Evolutionary conservation across 2,888 invertebrate genomes (phyloP).

Genomic region (Pammene aurita): DNA sequence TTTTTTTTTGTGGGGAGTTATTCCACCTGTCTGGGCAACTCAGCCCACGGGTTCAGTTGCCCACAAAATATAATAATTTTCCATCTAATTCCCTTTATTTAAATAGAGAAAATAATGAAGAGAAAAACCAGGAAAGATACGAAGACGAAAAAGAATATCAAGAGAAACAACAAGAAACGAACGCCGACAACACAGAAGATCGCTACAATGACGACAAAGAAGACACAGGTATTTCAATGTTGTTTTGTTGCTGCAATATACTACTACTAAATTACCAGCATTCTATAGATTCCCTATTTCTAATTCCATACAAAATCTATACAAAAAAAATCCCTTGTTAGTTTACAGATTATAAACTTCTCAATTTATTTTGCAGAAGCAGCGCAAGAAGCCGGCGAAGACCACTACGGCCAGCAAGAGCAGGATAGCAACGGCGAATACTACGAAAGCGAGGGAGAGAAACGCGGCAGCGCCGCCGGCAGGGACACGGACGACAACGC

Average conservation of each 20-base stretch:
- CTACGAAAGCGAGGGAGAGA: conserved; percentile 41
- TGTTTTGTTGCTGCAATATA: no score
- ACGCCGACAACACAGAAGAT: conserved; percentile 51
- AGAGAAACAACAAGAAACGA: conserved; percentile 49
- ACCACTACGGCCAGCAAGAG: conserved; percentile 49
- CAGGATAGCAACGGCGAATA: conserved; percentile 39
- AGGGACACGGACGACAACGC: conserved; percentile 46
- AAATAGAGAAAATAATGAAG: conserved; percentile 46
- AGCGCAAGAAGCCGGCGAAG: conserved; percentile 49
- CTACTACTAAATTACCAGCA: no score
- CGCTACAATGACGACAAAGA: conserved; percentile 52
- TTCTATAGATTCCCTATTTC: no score
- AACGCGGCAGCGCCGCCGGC: conserved; percentile 42
- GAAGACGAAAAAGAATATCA: conserved; percentile 53
- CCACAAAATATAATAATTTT: no score
- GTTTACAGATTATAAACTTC: no score
- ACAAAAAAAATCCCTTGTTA: no score
- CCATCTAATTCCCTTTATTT: neutral
- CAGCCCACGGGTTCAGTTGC: no score
- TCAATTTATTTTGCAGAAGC: conserved; percentile 39
- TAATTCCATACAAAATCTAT: no score
- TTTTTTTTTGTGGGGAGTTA: no score
- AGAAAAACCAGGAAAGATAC: conserved; percentile 50
- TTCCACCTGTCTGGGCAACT: no score
- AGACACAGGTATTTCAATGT: conserved; percentile 41